Evolutionary conservation across 2,888 invertebrate species (phyloP).

Genomic region (Proisotoma minuta): DNA sequence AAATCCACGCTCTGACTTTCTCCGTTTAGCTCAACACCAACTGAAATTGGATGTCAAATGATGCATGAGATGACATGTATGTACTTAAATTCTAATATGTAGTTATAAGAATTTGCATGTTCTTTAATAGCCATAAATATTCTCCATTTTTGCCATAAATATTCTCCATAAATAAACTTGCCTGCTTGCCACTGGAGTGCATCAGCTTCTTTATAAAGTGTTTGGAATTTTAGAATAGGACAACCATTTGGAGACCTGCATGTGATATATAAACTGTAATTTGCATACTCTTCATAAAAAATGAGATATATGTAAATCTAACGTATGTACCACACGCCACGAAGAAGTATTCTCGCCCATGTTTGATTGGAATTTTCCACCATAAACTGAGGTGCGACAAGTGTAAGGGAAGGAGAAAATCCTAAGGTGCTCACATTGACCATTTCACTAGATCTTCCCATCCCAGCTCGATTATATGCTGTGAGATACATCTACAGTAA

Average conservation of each 20-base stretch:
- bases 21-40: slow-evolving; percentile 30
- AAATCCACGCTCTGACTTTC: slow-evolving; percentile 35
- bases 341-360: slow-evolving; percentile 38
- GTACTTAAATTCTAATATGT: background rate
- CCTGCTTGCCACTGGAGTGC: slow-evolving; percentile 39
- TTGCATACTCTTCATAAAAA: background rate
- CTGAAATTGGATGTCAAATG: slow-evolving; percentile 10
- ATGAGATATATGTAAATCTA: background rate
- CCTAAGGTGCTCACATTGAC: slow-evolving; percentile 50
- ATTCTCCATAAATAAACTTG: slow-evolving; percentile 13
- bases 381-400: slow-evolving; percentile 36
- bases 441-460: slow-evolving; percentile 64
- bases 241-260: slow-evolving; percentile 33
- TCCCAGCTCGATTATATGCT: slow-evolving; percentile 67
- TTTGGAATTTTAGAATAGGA: slow-evolving; percentile 28
- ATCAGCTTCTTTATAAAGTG: slow-evolving; percentile 29
- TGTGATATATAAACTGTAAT: background rate
- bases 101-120: background rate
- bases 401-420: slow-evolving; percentile 30
- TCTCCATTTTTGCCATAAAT: slow-evolving; percentile 3
- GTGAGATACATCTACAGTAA: slow-evolving; percentile 57
- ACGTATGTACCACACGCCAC: slow-evolving; percentile 37
- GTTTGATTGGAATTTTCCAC: slow-evolving; percentile 38
- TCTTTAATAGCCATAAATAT: slow-evolving; percentile 5
- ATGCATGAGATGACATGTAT: background rate